A percentile compares a stretch with the other conserved stretches of the same genome.
Conservation (phyloP, 2,888 invertebrate species). For the Zootermopsis nevadensis region DNA sequence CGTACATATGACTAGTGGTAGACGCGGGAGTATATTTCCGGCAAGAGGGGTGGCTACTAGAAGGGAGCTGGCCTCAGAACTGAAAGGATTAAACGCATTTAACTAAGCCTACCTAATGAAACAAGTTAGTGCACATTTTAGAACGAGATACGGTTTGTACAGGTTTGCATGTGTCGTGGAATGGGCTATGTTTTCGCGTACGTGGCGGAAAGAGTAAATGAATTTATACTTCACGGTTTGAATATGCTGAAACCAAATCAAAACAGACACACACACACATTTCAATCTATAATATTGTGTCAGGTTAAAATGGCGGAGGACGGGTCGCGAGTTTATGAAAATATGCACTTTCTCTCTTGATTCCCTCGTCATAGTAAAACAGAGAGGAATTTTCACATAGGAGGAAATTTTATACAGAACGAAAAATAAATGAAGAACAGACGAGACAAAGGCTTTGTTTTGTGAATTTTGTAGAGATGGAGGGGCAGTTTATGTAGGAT, state of each 20-base stretch:
- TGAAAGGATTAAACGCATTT: slow-evolving; percentile 15
- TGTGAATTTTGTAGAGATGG: background rate
- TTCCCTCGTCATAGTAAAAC: background rate
- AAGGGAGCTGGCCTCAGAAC: background rate
- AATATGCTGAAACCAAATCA: background rate
- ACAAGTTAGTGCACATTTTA: slow-evolving; percentile 5
- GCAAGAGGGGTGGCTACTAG: background rate
- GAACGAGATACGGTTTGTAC: background rate
- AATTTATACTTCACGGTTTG: slow-evolving; percentile 19
- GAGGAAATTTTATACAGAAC: background rate
- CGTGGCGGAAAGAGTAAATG: slow-evolving; percentile 11
- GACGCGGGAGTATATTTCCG: background rate
- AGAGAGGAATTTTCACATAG: background rate
- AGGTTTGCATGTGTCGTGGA: background rate
- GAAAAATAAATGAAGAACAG: slow-evolving; percentile 24
- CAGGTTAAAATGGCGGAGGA: background rate
- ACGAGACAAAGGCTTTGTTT: background rate
- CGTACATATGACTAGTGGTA: background rate
- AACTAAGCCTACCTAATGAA: slow-evolving; percentile 13
- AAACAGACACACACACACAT: background rate
- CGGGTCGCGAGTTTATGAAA: background rate
- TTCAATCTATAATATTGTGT: slow-evolving; percentile 13
- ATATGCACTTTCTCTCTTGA: background rate
- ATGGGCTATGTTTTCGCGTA: background rate
- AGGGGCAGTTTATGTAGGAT: background rate